Evolutionary conservation across 2,113 vertebrate genomes (phyloP).

Genomic region (Excalfactoria chinensis): DNA sequence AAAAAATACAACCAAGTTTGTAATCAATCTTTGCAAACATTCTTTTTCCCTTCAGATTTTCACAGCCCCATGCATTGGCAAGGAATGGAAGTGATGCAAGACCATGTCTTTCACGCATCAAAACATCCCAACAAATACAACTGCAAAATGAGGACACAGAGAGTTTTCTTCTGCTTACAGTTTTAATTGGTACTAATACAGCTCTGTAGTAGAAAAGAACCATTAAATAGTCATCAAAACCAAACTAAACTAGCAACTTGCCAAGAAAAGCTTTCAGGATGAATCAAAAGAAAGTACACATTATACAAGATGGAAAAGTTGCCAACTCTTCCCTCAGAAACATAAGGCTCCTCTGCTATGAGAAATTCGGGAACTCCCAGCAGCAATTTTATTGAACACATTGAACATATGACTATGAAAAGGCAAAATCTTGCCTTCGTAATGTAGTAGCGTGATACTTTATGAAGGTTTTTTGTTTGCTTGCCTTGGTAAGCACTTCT

Average conservation of each 20-base stretch:
- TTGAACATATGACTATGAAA: not conserved
- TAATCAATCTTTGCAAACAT: not conserved
- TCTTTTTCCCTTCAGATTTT: not conserved
- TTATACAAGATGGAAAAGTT: not conserved
- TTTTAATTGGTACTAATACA: not conserved
- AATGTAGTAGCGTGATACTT: not conserved
- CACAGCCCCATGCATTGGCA: not conserved
- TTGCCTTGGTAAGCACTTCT: not conserved
- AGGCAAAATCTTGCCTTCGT: not conserved
- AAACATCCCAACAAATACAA: not conserved
- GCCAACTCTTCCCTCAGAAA: not conserved
- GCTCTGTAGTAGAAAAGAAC: not conserved
- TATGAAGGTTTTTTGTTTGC: not conserved
- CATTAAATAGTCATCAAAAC: not conserved
- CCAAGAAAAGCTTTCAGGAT: not conserved
- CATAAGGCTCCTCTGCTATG: rapidly evolving
- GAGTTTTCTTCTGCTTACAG: not conserved
- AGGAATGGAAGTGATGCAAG: not conserved
- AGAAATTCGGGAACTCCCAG: not conserved
- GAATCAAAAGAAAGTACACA: not conserved
- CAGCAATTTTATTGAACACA: not conserved
- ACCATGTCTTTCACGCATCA: not conserved
- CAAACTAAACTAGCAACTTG: not conserved
- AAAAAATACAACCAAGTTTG: not conserved
- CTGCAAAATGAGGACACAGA: not conserved